phyloP scores from a whole-genome alignment of 2,113 vertebrate species.

The Triplophysa dalaica region DNA sequence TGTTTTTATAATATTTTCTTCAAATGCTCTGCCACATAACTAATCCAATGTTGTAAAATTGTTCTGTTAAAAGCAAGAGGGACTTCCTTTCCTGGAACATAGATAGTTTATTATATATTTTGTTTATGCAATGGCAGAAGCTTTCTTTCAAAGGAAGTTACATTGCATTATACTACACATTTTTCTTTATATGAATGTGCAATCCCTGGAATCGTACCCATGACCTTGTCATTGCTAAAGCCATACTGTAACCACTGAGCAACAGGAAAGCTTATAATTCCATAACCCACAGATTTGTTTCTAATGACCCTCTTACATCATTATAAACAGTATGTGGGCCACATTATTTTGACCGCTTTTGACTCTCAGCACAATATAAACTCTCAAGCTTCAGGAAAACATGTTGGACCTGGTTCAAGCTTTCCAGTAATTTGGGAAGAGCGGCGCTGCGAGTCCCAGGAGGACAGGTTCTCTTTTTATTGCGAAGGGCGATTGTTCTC shows the following conservation, averaged over 20 bases:
- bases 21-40: no score
- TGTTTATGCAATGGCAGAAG: no score
- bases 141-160: no score
- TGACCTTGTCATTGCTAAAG: no score
- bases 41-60: no score
- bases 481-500: slow-evolving; percentile 68
- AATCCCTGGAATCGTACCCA: no score
- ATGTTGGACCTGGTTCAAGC: not conserved
- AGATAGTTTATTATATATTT: not conserved
- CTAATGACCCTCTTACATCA: not conserved
- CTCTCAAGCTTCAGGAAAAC: slow-evolving; percentile 36
- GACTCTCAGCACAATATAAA: slow-evolving; percentile 45
- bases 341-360: not conserved
- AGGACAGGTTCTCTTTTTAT: slow-evolving; percentile 56
- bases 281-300: slow-evolving; percentile 10
- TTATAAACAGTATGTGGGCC: not conserved
- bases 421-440: slow-evolving; percentile 53
- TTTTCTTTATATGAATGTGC: no score
- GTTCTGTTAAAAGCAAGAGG: no score
- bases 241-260: no score
- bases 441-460: not conserved
- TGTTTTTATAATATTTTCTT: no score
- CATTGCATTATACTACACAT: no score
- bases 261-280: not conserved
- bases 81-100: no score